Conservation (phyloP, 2,888 invertebrate genomes). For the Lagria hirta region DNA sequence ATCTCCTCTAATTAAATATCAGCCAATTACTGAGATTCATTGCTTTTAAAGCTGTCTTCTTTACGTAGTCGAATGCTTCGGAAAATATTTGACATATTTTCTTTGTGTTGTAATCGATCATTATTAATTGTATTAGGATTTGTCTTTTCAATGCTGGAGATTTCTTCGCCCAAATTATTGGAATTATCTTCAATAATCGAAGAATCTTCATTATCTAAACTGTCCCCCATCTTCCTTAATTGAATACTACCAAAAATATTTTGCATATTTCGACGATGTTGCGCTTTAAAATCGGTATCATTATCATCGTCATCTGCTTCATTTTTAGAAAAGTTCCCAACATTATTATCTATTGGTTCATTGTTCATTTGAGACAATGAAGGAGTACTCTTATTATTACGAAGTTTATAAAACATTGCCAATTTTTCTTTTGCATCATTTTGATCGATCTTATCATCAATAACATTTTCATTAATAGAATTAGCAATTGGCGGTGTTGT, state of each 20-base stretch:
- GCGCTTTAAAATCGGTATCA: background rate
- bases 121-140: too few species aligned
- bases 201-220: slow-evolving; percentile 11
- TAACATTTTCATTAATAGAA: slow-evolving; percentile 21
- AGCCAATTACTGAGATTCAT: slow-evolving; percentile 11
- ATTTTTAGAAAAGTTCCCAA: slow-evolving; percentile 1
- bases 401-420: slow-evolving; percentile 5
- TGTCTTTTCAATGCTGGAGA: slow-evolving; percentile 4
- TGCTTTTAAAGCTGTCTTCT: slow-evolving; percentile 21
- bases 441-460: slow-evolving; percentile 26
- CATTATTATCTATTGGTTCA: slow-evolving; percentile 1
- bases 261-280: slow-evolving; percentile 13
- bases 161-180: background rate
- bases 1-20: slow-evolving; percentile 7
- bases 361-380: too few species aligned
- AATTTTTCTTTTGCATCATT: slow-evolving; percentile 22
- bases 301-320: slow-evolving; percentile 4
- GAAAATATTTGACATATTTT: slow-evolving; percentile 23
- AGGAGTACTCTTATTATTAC: too few species aligned
- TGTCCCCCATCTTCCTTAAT: slow-evolving; percentile 35
- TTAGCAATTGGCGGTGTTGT: slow-evolving; percentile 4
- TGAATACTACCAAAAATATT: slow-evolving; percentile 41
- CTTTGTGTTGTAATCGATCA: slow-evolving; percentile 14
- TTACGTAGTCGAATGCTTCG: slow-evolving; percentile 22
- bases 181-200: background rate